Evolutionary conservation across 2,113 vertebrate species (phyloP).

Genomic region (Laterallus jamaicensis): DNA sequence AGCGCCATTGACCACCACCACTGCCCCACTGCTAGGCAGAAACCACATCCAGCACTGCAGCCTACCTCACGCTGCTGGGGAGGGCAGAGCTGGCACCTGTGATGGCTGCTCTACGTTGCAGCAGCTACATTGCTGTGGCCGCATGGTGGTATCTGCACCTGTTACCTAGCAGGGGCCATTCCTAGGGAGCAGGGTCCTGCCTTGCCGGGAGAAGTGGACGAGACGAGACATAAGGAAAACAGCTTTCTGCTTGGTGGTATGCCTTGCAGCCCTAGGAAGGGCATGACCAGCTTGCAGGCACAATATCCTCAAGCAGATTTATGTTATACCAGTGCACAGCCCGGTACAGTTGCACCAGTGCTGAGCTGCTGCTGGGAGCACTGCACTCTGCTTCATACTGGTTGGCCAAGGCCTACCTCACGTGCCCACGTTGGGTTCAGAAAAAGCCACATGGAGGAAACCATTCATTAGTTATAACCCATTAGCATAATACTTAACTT

Average conservation of each 20-base stretch:
- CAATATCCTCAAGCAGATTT: neutral
- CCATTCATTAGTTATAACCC: neutral
- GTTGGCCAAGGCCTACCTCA: neutral
- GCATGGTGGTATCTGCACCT: accelerated
- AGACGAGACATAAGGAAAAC: neutral
- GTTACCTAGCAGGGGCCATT: accelerated
- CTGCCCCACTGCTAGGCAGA: neutral
- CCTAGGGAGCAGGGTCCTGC: neutral
- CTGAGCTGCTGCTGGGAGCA: neutral
- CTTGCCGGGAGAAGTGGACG: neutral
- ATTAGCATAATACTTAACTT: neutral
- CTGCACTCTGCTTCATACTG: neutral
- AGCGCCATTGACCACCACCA: accelerated
- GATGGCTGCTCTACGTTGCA: neutral
- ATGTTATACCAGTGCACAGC: neutral
- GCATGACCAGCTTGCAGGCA: neutral
- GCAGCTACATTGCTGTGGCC: neutral
- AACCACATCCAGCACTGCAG: neutral
- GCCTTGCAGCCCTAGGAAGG: neutral
- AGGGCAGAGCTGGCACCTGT: neutral
- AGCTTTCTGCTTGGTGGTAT: neutral
- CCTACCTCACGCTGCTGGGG: neutral
- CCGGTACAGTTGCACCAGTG: neutral
- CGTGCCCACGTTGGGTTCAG: accelerated
- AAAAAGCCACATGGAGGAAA: neutral